Percentiles rank a stretch among this genome's conserved stretches.
These are phyloP conservation scores for Leucophenga varia DNA, from an alignment of 1,140 invertebrate genomes.

Conservation along the genomic window DNA sequence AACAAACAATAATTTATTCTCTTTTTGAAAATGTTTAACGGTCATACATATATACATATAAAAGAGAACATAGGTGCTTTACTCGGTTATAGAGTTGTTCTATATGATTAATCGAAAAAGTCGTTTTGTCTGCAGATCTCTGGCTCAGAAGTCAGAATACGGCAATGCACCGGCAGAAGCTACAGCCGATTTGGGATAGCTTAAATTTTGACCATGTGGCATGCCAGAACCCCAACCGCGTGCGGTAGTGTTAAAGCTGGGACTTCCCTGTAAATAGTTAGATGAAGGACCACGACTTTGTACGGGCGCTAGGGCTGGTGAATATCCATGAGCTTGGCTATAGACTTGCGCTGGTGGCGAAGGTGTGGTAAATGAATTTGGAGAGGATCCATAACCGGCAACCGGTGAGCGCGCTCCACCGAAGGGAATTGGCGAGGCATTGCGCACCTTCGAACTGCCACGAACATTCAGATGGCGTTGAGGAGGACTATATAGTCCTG, in stretches of 20 bases:
- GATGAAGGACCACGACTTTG: background rate
- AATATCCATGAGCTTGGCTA: background rate
- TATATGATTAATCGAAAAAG: constrained; percentile 23
- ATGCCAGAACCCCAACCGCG: constrained; percentile 65
- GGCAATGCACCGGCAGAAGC: constrained; percentile 18
- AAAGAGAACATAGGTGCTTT: background rate
- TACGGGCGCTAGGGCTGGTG: background rate
- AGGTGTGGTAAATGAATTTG: constrained; percentile 1
- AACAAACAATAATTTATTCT: constrained; percentile 36
- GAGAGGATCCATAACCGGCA: background rate
- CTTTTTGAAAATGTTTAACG: background rate
- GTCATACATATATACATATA: constrained; percentile 6
- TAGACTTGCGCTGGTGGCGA: constrained; percentile 3
- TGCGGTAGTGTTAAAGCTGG: constrained; percentile 80
- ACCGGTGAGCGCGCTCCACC: background rate
- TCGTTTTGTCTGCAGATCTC: constrained; percentile 4
- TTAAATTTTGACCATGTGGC: background rate
- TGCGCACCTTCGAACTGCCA: constrained; percentile 17
- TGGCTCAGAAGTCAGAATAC: constrained; percentile 38
- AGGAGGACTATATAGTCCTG: constrained; percentile 20
- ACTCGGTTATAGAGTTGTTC: constrained; percentile 5
- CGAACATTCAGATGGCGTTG: constrained; percentile 13
- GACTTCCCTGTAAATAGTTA: constrained; percentile 25
- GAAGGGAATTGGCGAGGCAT: constrained; percentile 30
- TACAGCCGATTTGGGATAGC: background rate